Conservation (phyloP, 2,113 vertebrate genomes). For the Lepidothrix coronata region DNA sequence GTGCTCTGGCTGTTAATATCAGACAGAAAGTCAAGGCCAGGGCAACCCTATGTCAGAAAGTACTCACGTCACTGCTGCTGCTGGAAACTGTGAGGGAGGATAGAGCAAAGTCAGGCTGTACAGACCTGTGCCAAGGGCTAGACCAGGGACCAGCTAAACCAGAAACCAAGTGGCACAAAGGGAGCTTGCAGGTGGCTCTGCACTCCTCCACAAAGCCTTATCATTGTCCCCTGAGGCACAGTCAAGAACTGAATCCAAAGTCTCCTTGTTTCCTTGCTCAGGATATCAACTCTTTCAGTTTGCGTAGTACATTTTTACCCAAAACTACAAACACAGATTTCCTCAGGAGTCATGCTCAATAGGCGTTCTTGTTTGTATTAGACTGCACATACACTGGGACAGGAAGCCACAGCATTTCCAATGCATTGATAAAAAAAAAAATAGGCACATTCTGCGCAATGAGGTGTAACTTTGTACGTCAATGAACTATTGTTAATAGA, state of each 20-base stretch:
- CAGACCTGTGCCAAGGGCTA: neutral
- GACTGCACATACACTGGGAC: neutral
- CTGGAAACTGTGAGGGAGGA: neutral
- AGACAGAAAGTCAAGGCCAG: conserved; percentile 23
- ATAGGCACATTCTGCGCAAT: neutral
- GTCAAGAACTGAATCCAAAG: neutral
- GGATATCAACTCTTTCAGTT: neutral
- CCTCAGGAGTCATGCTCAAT: neutral
- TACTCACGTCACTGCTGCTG: neutral
- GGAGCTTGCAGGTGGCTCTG: neutral
- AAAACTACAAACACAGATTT: conserved; percentile 18
- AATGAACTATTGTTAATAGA: neutral
- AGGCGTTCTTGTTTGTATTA: neutral
- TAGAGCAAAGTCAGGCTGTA: neutral
- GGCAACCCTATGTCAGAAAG: neutral
- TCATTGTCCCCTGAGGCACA: neutral
- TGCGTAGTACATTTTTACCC: neutral
- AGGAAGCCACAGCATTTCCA: conserved; percentile 15
- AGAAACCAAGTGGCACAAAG: neutral
- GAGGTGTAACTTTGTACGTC: neutral
- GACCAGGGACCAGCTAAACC: neutral
- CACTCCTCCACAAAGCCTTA: neutral
- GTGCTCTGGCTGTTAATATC: neutral
- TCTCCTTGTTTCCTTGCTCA: conserved; percentile 11
- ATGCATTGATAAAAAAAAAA: conserved; percentile 23